Evolutionary conservation across 1,140 invertebrate genomes (phyloP), one percentile per base, ranked within the genome.

Genomic region (Pteromalus puparum): DNA sequence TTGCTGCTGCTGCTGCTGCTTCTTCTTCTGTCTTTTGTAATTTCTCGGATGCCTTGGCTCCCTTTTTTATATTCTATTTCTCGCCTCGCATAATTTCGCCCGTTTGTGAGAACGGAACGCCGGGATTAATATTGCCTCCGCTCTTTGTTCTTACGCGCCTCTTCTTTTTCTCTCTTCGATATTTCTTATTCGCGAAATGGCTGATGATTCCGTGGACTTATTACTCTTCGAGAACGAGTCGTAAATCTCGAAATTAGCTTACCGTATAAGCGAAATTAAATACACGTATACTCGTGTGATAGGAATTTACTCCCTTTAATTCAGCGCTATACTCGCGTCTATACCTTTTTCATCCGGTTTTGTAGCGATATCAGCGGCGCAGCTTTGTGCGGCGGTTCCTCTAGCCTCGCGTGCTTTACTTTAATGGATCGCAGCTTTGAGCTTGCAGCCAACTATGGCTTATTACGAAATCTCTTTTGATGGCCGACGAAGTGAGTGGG

Each of bases 381-480:
- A 15, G 28, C 67, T 70, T 70, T 70, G 67, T 30, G 67, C 26
- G 13, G 67, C 67, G n/a, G n/a, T 65, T 70, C 26, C 67, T 70
- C 67, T 18, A n/a, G 18, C 21, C n/a, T 65, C 34, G 34, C 48
- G 34, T 42, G 15, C 46, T 82, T 61, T 65, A 74, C 72, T 61
- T 61, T 76, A 67, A 80, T 82, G 81, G 81, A 68, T 61, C 38
- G 38, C 42, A n/a, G 38, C 82, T 72, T 83, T 78, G 82, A 83
- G 76, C 21, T 21, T n/a, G 48, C 9, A 42, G 34, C 46, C 34
- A 48, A 65, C 81, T 75, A 75, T 75, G 46, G 67, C 82, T 84
- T 84, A 84, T 84, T 79, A 79, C 61, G 28, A 79, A 84, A 79
- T 79, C 76, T 83, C 75, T 82, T 87, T 86, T 82, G 73, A 77